Evolutionary conservation across 2,113 vertebrate species (phyloP).

Genomic region (Melozone crissalis): DNA sequence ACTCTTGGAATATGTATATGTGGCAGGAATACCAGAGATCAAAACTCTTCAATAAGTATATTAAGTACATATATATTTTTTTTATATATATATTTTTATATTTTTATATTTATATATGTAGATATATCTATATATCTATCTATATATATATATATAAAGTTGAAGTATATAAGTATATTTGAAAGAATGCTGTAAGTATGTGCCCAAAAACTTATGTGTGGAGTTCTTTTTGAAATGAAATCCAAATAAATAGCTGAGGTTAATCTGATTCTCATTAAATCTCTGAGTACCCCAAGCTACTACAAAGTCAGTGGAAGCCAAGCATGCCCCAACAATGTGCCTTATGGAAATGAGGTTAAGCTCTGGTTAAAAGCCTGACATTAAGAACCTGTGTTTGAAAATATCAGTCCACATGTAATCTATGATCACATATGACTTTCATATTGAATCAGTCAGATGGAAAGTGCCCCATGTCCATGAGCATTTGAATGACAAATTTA

Average conservation of each 20-base stretch:
- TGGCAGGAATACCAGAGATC: neutral
- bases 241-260: constrained; percentile 11
- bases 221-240: neutral
- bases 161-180: neutral
- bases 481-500: constrained; percentile 22
- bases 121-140: too few relatives aligned
- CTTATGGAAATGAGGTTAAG: constrained; percentile 30
- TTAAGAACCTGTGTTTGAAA: neutral
- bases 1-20: rapidly evolving
- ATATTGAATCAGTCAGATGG: neutral
- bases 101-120: too few relatives aligned
- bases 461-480: neutral
- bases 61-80: too few relatives aligned
- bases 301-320: neutral
- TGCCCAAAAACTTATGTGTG: neutral
- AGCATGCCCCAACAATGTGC: neutral
- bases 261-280: constrained; percentile 41
- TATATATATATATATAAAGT: too few relatives aligned
- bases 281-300: neutral
- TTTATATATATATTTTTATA: too few relatives aligned
- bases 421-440: neutral
- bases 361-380: neutral
- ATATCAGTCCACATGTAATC: neutral
- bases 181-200: neutral
- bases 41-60: neutral